Base-by-base conservation (phyloP, 2,888 invertebrate species). In the Apeira syringaria region DNA sequence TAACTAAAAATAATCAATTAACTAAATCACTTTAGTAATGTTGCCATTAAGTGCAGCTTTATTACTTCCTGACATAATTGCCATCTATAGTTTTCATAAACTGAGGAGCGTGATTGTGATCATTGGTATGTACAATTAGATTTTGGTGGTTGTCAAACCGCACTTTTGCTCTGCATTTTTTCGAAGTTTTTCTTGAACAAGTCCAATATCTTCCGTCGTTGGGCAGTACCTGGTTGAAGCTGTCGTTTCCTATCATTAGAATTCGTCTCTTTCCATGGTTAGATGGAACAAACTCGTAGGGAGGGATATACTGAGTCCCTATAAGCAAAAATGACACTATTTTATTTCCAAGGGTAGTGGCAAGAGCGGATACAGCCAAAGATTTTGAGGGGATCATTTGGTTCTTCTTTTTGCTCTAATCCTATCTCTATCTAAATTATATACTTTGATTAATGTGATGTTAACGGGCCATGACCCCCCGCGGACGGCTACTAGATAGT, bases 251-350 rank as follows among this genome's bases (percentile, higher is more conserved):
- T 8, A 59, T 33, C 33, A 60, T 13, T 0, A 68, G 48, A 4
- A 65, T 39, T 11, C 40, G 39, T 6, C 47, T 39, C 27, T 52
- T 52, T 1, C 74, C 70, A 5, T 61, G 61, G 17, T 47, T 50
- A 7, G 73, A 68, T 12, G 63, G 66, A 17, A 75, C 61, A 28
- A 70, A 67, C 34, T 50, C 52, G 50, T 56, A 67, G 5, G 22
- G 9, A 2, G 37, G 27, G 18, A 8, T 6, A 24, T 13, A 1
- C 7, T 1, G 1, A n/a, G 2, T 7, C n/a, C 5, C 29, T 29
- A 9, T 9, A 17, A 30, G 3, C 3, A 10, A 18, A 4, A 10
- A 9, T 5, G 6, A 20, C n/a, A n/a, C n/a, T n/a, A n/a, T n/a
- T n/a, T n/a, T n/a, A n/a, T n/a, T n/a, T n/a, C n/a, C n/a, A n/a